A percentile compares a stretch with the other conserved stretches of the same genome.
These are phyloP conservation scores for Parasteatoda tepidariorum DNA, from an alignment of 1,140 invertebrate species.

Conservation along the genomic window DNA sequence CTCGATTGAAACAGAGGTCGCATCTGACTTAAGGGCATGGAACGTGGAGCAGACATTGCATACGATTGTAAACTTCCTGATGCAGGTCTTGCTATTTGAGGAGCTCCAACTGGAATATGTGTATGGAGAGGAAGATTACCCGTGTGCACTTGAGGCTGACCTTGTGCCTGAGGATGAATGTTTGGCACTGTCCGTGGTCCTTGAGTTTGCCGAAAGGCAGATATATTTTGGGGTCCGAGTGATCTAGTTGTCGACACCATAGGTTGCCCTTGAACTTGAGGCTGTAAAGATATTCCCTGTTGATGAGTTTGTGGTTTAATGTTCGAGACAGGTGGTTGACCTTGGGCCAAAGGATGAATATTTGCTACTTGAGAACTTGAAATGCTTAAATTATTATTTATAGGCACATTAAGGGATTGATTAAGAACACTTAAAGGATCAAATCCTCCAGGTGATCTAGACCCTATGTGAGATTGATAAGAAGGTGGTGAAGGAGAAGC, in stretches of 20 bases:
- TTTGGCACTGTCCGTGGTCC: conserved; percentile 50
- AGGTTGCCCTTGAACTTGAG: conserved; percentile 53
- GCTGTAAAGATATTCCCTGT: conserved; percentile 53
- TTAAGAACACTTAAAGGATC: conserved; percentile 55
- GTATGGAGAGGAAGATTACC: conserved; percentile 57
- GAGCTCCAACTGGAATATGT: conserved; percentile 50
- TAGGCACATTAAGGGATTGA: conserved; percentile 50
- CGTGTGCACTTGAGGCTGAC: conserved; percentile 61
- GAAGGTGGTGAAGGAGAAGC: conserved; percentile 48
- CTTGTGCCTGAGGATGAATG: conserved; percentile 62
- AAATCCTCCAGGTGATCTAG: conserved; percentile 46
- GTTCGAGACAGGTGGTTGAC: conserved; percentile 38
- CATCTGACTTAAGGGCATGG: conserved; percentile 31
- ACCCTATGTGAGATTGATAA: conserved; percentile 42
- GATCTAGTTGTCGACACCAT: conserved; percentile 45
- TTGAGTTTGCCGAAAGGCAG: conserved; percentile 41
- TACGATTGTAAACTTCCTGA: conserved; percentile 35
- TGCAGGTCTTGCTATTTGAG: conserved; percentile 42
- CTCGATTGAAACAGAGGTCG: conserved; percentile 29
- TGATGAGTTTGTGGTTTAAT: conserved; percentile 37
- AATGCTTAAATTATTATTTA: conserved; percentile 37
- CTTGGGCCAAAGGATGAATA: conserved; percentile 51
- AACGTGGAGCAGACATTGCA: conserved; percentile 50
- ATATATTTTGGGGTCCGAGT: conserved; percentile 26
- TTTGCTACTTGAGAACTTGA: conserved; percentile 31